Conservation (phyloP, 2,797 vertebrate species). For the Melanotaenia trifasciata region DNA sequence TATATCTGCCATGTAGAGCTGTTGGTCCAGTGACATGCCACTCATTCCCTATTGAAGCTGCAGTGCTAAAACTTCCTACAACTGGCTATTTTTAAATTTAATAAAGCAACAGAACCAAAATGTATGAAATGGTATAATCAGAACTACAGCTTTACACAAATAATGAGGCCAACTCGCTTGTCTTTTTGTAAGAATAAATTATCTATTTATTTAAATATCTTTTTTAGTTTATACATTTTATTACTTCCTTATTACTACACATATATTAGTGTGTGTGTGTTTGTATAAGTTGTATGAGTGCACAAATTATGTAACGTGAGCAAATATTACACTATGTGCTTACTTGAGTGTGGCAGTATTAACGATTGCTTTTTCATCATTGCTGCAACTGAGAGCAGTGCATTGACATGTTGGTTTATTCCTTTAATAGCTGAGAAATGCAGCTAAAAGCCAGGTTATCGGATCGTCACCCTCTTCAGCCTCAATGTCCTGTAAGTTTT, state of each 20-base stretch:
- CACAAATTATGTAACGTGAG: too few relatives aligned
- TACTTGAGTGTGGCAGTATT: too few relatives aligned
- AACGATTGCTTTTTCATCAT: too few relatives aligned
- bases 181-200: too few relatives aligned
- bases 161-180: background rate
- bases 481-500: background rate
- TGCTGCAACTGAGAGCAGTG: too few relatives aligned
- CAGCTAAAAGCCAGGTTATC: background rate
- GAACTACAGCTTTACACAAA: background rate
- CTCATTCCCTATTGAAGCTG: constrained; percentile 43
- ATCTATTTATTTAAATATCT: too few relatives aligned
- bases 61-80: constrained; percentile 19
- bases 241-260: background rate
- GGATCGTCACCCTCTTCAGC: accelerated
- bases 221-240: background rate
- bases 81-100: background rate
- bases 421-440: constrained; percentile 1
- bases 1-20: constrained; percentile 73
- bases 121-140: background rate
- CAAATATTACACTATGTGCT: too few relatives aligned
- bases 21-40: constrained; percentile 53
- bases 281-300: too few relatives aligned
- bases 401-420: too few relatives aligned
- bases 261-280: too few relatives aligned
- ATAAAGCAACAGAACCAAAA: background rate